Conservation (phyloP, 2,113 vertebrate genomes). For the Sander lucioperca region DNA sequence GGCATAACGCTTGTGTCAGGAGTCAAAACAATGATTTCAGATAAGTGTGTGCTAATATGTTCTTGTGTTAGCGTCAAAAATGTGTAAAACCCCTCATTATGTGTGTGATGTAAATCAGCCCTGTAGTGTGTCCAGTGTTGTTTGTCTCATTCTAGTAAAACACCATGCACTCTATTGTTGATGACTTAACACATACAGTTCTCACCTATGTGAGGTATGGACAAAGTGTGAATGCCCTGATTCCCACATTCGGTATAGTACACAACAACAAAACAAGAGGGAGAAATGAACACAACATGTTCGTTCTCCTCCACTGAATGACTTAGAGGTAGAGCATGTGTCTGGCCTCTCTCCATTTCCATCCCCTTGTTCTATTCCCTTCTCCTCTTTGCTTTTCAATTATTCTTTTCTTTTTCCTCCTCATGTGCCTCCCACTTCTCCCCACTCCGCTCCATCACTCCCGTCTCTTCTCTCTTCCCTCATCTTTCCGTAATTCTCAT, state of each 20-base stretch:
- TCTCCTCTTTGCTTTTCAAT: conserved; percentile 66
- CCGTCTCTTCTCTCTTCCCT: conserved; percentile 9
- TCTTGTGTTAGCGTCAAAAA: conserved; percentile 22
- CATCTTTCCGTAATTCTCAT: conserved; percentile 33
- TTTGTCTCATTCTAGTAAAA: conserved; percentile 15
- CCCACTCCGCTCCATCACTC: conserved; percentile 57
- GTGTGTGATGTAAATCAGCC: conserved; percentile 38
- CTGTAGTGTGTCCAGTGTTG: not conserved
- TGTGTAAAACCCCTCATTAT: conserved; percentile 45
- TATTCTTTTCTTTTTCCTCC: conserved; percentile 54
- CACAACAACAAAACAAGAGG: not conserved
- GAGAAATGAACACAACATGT: conserved; percentile 31
- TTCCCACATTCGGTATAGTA: conserved; percentile 45
- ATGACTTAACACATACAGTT: conserved; percentile 46
- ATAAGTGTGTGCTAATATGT: conserved; percentile 33
- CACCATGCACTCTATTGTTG: conserved; percentile 31
- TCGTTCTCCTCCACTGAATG: conserved; percentile 47
- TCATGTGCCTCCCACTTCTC: conserved; percentile 35
- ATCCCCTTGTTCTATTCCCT: conserved; percentile 54
- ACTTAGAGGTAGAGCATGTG: conserved; percentile 51
- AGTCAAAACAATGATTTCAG: conserved; percentile 30
- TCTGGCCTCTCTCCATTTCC: conserved; percentile 48
- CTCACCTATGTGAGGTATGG: conserved; percentile 43
- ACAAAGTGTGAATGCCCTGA: conserved; percentile 46
- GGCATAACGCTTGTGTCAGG: conserved; percentile 11